Evolutionary conservation across 2,113 vertebrate species (phyloP).

Genomic region (Indicator indicator): DNA sequence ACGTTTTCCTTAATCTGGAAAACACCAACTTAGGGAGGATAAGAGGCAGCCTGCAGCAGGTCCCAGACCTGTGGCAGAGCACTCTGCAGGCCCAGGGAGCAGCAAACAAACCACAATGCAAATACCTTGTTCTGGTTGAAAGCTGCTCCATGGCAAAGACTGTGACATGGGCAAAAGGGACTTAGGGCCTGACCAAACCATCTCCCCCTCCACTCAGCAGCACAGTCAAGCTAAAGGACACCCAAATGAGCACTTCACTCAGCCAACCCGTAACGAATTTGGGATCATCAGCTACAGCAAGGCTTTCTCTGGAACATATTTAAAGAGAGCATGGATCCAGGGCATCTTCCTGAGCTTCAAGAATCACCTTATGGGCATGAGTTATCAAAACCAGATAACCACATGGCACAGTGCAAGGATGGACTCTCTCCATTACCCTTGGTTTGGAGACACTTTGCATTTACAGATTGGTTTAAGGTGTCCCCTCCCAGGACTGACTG

Average conservation of each 20-base stretch:
- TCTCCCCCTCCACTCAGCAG: neutral
- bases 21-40: neutral
- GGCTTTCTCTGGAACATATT: neutral
- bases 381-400: neutral
- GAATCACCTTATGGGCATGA: neutral
- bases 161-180: neutral
- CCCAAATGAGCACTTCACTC: neutral
- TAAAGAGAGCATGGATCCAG: neutral
- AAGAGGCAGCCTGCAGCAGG: neutral
- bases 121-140: neutral
- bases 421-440: neutral
- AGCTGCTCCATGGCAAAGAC: neutral
- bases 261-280: neutral
- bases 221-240: neutral
- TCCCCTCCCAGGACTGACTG: neutral
- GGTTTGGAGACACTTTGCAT: neutral
- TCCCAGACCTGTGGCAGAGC: neutral
- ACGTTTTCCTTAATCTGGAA: neutral
- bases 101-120: neutral
- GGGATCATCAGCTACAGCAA: neutral
- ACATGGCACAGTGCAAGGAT: neutral
- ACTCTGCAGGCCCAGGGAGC: neutral
- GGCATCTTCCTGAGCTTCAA: neutral
- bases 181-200: fast-evolving
- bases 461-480: neutral